Evolutionary conservation across 2,113 vertebrate genomes (phyloP).

Genomic region (Apodemus speciosus): DNA sequence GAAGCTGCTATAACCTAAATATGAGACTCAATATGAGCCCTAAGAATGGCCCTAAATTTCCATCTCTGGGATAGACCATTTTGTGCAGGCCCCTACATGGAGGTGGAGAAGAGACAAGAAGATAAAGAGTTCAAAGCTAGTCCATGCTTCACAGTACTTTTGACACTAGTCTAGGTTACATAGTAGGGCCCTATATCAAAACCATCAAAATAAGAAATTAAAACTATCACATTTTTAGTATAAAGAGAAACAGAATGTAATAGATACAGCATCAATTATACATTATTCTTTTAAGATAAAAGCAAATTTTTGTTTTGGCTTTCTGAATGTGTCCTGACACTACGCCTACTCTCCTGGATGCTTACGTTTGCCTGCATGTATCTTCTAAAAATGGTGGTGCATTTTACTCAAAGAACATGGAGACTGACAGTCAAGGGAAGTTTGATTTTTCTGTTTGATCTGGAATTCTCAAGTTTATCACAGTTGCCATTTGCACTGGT

Average conservation of each 20-base stretch:
- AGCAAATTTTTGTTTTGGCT: neutral
- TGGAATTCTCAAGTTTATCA: neutral
- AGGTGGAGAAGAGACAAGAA: too few species aligned
- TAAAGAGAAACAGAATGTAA: neutral
- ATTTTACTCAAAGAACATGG: neutral
- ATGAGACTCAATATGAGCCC: neutral
- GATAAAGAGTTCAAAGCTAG: neutral
- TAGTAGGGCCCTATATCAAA: neutral
- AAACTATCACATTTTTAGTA: neutral
- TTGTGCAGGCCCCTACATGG: neutral
- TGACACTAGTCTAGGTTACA: neutral
- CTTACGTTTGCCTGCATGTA: neutral
- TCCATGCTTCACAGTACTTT: neutral
- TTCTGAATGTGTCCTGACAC: neutral
- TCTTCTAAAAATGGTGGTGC: neutral
- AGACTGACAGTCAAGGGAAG: neutral
- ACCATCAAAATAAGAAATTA: neutral
- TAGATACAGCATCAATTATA: neutral
- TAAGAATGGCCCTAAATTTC: neutral
- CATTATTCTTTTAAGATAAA: neutral
- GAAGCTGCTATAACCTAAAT: neutral
- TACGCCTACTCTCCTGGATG: neutral
- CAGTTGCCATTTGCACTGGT: rapidly evolving
- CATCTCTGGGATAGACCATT: neutral
- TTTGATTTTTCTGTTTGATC: neutral